These are phyloP conservation scores for Drosophila triauraria DNA, from an alignment of 1,140 invertebrate species.

Conservation along the genomic window DNA sequence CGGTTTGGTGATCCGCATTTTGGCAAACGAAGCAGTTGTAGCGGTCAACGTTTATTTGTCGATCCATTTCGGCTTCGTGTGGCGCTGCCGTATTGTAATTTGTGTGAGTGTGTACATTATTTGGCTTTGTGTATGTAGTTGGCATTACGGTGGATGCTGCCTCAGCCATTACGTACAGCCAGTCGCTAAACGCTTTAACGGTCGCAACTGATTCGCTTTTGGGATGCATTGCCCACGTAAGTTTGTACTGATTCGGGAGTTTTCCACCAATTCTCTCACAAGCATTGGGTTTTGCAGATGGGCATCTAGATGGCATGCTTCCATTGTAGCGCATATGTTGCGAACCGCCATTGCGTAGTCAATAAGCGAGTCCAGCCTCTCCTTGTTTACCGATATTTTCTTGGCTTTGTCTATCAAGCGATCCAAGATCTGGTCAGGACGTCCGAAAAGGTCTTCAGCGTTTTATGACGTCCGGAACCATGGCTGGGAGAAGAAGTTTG, in stretches of 20 bases:
- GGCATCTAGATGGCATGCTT: too few species aligned
- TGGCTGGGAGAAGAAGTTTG: background rate
- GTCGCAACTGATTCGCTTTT: too few species aligned
- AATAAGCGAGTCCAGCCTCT: background rate
- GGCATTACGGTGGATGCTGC: background rate
- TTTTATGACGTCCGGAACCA: background rate
- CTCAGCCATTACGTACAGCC: background rate
- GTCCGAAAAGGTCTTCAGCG: background rate
- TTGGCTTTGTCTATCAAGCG: background rate
- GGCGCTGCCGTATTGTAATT: background rate
- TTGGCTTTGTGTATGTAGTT: background rate
- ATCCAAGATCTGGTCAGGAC: background rate
- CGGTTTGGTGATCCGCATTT: too few species aligned
- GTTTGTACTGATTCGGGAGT: too few species aligned
- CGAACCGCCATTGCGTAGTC: background rate
- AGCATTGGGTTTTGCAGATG: background rate
- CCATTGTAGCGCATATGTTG: background rate
- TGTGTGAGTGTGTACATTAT: slow-evolving; percentile 1
- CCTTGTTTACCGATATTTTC: slow-evolving; percentile 1
- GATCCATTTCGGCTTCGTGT: background rate
- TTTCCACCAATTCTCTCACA: too few species aligned
- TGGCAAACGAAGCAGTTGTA: too few species aligned
- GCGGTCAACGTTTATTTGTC: too few species aligned
- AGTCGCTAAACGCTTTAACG: too few species aligned
- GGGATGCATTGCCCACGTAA: too few species aligned